Conservation (phyloP, 1,140 invertebrate species). For the Bombus polaris region DNA sequence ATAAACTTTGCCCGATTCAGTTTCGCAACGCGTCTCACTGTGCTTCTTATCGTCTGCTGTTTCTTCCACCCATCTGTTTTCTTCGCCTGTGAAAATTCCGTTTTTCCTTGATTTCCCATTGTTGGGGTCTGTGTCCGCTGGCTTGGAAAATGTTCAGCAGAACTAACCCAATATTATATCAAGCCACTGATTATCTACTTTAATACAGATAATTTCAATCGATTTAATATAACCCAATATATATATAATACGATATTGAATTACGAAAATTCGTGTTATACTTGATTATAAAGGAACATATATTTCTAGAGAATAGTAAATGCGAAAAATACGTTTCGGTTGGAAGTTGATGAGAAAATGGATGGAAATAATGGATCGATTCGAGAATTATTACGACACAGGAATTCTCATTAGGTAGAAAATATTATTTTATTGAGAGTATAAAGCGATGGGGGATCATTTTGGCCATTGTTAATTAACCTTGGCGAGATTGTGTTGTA, state of each 20-base stretch:
- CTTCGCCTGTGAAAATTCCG: neutral
- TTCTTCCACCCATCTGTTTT: constrained; percentile 1
- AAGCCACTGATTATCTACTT: neutral
- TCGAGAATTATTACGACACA: neutral
- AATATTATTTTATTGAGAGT: neutral
- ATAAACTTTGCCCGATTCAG: constrained; percentile 30
- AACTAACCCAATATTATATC: too few relatives aligned
- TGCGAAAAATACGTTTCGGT: neutral
- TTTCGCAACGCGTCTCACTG: neutral
- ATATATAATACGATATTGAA: neutral
- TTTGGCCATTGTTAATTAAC: constrained; percentile 16
- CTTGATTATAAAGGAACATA: neutral
- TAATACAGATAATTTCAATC: neutral
- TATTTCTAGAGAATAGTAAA: neutral
- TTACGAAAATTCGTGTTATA: neutral
- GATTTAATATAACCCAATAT: neutral
- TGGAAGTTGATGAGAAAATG: too few relatives aligned
- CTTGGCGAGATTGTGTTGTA: neutral
- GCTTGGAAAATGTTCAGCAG: neutral
- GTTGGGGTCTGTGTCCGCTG: neutral
- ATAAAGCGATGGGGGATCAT: neutral
- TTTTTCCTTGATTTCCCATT: neutral
- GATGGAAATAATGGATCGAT: neutral
- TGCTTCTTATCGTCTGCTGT: constrained; percentile 18
- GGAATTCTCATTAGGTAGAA: neutral